phyloP scores from a whole-genome alignment of 2,888 invertebrate species.

The Lymantria monacha region DNA sequence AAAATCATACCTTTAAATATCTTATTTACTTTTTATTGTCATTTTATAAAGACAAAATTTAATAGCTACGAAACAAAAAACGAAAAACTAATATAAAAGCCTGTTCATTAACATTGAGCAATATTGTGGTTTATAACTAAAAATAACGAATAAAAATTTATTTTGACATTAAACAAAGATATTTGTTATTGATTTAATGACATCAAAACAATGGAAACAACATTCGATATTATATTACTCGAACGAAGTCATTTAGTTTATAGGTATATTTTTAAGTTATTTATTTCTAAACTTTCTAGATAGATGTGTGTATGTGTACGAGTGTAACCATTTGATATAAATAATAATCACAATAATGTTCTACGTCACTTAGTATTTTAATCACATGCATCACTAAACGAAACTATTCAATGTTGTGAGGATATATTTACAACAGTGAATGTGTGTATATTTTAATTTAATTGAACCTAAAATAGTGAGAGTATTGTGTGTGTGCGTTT shows the following conservation, averaged over 20 bases:
- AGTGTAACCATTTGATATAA: conserved; percentile 32
- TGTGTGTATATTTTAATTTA: conserved; percentile 21
- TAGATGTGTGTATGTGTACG: conserved; percentile 31
- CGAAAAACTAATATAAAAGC: neutral
- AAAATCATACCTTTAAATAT: too few species aligned
- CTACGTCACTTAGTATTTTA: conserved; percentile 36
- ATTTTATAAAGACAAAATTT: too few species aligned
- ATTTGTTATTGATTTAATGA: neutral
- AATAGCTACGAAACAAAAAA: neutral
- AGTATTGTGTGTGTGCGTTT: conserved; percentile 24
- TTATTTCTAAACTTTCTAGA: conserved; percentile 58
- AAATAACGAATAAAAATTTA: neutral
- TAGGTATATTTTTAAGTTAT: conserved; percentile 68
- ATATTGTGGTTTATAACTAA: neutral
- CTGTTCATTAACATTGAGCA: too few species aligned
- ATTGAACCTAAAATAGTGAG: conserved; percentile 27
- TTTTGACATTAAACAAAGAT: neutral
- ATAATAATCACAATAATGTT: conserved; percentile 36
- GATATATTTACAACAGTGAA: conserved; percentile 73
- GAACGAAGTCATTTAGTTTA: conserved; percentile 68
- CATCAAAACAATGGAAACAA: conserved; percentile 29
- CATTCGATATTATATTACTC: conserved; percentile 42
- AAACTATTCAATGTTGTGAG: conserved; percentile 68
- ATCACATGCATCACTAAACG: conserved; percentile 32
- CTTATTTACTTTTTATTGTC: too few species aligned